These are phyloP conservation scores for Semnornis frantzii DNA, from an alignment of 2,113 vertebrate species.

Conservation along the genomic window DNA sequence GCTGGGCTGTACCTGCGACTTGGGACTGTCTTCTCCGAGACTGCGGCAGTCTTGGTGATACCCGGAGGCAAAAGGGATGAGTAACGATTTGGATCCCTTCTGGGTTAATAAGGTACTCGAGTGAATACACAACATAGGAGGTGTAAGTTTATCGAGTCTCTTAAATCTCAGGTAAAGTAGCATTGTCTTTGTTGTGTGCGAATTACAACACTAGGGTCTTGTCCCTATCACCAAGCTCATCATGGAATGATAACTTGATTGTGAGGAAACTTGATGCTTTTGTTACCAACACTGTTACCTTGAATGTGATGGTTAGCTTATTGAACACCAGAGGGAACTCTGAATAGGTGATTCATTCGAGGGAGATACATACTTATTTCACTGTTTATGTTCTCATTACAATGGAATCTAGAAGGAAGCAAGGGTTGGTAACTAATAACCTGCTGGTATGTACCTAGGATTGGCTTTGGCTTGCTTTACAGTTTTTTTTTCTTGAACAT, in stretches of 20 bases:
- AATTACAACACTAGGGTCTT: rapidly evolving
- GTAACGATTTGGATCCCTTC: neutral
- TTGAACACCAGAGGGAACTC: constrained; percentile 70
- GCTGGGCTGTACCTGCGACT: neutral
- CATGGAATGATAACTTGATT: neutral
- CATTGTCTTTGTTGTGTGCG: neutral
- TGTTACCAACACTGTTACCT: neutral
- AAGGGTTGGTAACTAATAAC: constrained; percentile 1
- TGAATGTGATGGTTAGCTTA: constrained; percentile 22
- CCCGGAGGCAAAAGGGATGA: neutral
- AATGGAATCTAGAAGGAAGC: constrained; percentile 54
- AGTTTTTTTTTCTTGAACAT: neutral
- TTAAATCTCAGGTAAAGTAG: neutral
- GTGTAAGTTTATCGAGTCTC: neutral
- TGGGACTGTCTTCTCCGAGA: neutral
- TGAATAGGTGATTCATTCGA: constrained; percentile 32
- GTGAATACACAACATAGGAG: neutral
- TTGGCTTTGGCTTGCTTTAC: neutral
- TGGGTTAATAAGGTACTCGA: neutral
- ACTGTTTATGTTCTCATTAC: constrained; percentile 51
- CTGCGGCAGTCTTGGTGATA: neutral
- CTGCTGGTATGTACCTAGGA: neutral
- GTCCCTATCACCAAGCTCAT: neutral
- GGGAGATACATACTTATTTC: neutral
- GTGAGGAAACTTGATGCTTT: neutral